A percentile compares a stretch with the other conserved stretches of the same genome.
Evolutionary conservation across 1,140 invertebrate genomes (phyloP).

Genomic region (Popillia japonica): DNA sequence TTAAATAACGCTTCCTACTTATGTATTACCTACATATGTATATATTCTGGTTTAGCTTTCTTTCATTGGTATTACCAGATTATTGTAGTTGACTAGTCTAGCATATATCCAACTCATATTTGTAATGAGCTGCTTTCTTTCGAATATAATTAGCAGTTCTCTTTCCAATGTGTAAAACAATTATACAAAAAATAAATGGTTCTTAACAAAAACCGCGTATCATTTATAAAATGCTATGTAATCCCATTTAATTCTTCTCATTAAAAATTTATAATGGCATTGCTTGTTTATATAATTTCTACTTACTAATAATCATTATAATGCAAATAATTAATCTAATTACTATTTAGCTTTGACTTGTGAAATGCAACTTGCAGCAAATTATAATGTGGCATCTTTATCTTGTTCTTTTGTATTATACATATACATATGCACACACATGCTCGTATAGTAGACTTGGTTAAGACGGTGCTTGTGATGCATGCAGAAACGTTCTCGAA

Average conservation of each 20-base stretch:
- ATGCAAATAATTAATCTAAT: conserved; percentile 19
- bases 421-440: neutral
- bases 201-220: too few species aligned
- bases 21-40: too few species aligned
- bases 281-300: neutral
- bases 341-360: neutral
- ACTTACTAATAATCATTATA: conserved; percentile 13
- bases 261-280: neutral
- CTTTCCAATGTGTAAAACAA: too few species aligned
- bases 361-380: conserved; percentile 31
- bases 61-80: too few species aligned
- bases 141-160: too few species aligned
- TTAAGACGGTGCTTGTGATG: conserved; percentile 3
- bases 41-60: too few species aligned
- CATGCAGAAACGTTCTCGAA: conserved; percentile 13
- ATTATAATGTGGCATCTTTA: conserved; percentile 17
- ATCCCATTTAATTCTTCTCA: neutral
- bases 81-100: too few species aligned
- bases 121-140: too few species aligned
- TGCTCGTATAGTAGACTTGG: neutral
- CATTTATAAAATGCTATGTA: too few species aligned
- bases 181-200: too few species aligned
- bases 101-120: too few species aligned
- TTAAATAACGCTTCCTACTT: too few species aligned
- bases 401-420: conserved; percentile 7